phyloP scores from a whole-genome alignment of 2,113 vertebrate species.

The Colinus virginianus region DNA sequence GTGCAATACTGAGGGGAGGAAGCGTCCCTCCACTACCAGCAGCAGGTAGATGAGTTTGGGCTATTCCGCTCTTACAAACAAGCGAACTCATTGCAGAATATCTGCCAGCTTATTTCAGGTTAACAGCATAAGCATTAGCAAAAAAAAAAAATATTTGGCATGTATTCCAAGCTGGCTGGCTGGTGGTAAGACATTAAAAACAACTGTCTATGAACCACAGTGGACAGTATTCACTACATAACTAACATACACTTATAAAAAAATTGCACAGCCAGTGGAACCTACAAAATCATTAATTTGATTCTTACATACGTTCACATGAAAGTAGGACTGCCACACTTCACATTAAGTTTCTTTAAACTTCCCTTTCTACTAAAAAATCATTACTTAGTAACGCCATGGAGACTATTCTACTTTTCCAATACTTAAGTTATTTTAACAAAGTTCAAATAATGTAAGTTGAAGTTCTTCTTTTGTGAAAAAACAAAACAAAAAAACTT shows the following conservation, averaged over 20 bases:
- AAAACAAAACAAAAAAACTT: background rate
- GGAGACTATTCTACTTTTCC: background rate
- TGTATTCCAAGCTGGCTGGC: background rate
- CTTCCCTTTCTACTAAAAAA: background rate
- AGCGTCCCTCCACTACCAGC: background rate
- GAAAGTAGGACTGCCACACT: background rate
- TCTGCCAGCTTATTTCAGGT: background rate
- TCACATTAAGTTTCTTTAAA: background rate
- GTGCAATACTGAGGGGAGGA: fast-evolving
- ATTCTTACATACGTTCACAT: background rate
- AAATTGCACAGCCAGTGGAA: background rate
- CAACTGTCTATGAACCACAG: background rate
- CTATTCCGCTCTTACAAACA: background rate
- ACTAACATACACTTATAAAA: background rate
- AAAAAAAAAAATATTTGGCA: background rate
- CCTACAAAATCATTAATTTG: background rate
- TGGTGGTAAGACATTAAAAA: background rate
- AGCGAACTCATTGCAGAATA: background rate
- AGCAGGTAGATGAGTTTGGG: background rate
- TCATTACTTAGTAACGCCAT: background rate
- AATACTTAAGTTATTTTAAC: background rate
- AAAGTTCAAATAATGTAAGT: background rate
- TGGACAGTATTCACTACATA: background rate
- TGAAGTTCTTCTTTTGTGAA: background rate
- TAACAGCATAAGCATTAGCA: background rate